These are phyloP conservation scores for Florisuga fusca DNA, from an alignment of 2,797 vertebrate genomes.

Conservation along the genomic window DNA sequence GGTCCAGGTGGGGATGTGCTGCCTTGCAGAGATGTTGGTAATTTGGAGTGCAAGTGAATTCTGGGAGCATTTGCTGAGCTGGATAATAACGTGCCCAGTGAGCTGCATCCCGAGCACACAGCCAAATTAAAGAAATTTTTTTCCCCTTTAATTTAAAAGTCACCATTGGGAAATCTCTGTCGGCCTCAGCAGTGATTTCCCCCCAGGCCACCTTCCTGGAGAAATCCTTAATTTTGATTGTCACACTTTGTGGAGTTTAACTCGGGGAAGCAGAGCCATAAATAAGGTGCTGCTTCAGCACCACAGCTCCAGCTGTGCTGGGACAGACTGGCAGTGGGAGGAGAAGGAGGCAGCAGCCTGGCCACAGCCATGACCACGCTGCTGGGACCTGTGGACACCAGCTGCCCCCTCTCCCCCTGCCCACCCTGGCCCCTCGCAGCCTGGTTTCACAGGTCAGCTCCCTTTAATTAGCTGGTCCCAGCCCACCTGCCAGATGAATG, in stretches of 20 bases:
- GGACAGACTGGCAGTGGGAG: rapidly evolving
- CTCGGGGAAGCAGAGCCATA: slow-evolving; percentile 19
- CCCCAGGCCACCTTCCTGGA: slow-evolving; percentile 60
- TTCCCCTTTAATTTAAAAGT: slow-evolving; percentile 73
- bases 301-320: not conserved
- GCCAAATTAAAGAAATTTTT: slow-evolving; percentile 70
- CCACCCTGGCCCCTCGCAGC: not conserved
- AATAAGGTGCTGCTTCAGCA: slow-evolving; percentile 9
- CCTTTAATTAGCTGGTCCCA: slow-evolving; percentile 48
- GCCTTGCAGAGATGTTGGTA: not conserved
- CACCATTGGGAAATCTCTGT: slow-evolving; percentile 69
- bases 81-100: slow-evolving; percentile 62
- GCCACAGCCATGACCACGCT: not conserved
- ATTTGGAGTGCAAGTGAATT: not conserved
- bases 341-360: not conserved
- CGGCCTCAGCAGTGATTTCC: slow-evolving; percentile 58
- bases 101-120: slow-evolving; percentile 49
- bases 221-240: slow-evolving; percentile 72
- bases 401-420: not conserved
- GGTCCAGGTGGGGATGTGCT: not conserved
- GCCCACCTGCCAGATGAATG: not conserved
- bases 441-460: slow-evolving; percentile 75
- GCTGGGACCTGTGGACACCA: not conserved
- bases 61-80: slow-evolving; percentile 56
- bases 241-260: slow-evolving; percentile 71